Conservation (phyloP, 2,888 invertebrate species). For the Empis stercorea region DNA sequence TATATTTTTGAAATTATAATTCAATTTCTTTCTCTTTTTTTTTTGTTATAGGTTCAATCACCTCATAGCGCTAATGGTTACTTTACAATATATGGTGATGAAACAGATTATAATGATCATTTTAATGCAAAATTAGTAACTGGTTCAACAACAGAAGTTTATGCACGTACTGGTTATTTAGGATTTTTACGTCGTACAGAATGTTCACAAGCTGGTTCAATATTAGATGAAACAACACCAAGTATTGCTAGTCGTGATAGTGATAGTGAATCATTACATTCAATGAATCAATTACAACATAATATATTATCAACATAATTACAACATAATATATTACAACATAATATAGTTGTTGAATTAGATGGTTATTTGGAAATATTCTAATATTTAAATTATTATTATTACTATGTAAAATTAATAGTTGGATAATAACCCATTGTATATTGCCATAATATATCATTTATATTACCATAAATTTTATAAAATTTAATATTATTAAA, state of each 20-base stretch:
- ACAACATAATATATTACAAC: too few species aligned
- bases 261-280: slow-evolving; percentile 41
- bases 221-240: slow-evolving; percentile 41
- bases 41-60: slow-evolving; percentile 46
- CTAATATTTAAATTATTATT: too few species aligned
- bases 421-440: too few species aligned
- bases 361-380: too few species aligned
- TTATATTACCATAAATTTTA: too few species aligned
- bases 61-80: slow-evolving; percentile 96
- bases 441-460: too few species aligned
- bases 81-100: slow-evolving; percentile 95
- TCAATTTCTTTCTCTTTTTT: not conserved
- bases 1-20: not conserved
- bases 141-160: slow-evolving; percentile 84
- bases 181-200: slow-evolving; percentile 94
- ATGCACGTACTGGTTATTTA: slow-evolving; percentile 90
- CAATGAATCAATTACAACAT: slow-evolving; percentile 28
- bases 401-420: slow-evolving; percentile 64
- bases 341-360: slow-evolving; percentile 95
- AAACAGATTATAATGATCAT: slow-evolving; percentile 86
- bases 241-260: slow-evolving; percentile 42
- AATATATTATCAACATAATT: slow-evolving; percentile 29
- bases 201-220: slow-evolving; percentile 58
- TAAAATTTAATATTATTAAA: too few species aligned
- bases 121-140: slow-evolving; percentile 94